phyloP scores from a whole-genome alignment of 2,113 vertebrate species.

The Aepyceros melampus region DNA sequence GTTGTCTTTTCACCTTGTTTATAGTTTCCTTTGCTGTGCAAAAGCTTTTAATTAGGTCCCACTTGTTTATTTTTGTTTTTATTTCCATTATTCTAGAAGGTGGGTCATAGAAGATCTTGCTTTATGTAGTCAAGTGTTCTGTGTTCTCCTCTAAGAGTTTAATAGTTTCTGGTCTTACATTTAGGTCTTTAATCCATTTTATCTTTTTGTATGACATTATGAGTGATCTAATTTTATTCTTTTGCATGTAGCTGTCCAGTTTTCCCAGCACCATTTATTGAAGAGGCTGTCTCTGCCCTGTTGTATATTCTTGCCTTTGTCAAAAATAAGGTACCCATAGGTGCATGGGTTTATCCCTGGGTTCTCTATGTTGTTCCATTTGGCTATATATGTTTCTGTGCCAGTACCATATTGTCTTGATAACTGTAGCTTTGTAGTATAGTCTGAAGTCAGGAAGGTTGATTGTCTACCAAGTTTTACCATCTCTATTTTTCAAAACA shows the following conservation, averaged over 20 bases:
- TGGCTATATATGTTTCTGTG: neutral
- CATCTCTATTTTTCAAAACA: neutral
- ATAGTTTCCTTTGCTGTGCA: neutral
- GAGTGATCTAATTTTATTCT: neutral
- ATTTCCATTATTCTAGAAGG: neutral
- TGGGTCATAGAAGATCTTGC: neutral
- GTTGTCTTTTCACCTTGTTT: neutral
- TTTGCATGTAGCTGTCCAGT: neutral
- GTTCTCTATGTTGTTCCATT: neutral
- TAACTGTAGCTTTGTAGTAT: neutral
- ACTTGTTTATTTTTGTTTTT: neutral
- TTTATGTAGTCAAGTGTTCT: neutral
- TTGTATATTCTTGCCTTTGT: neutral
- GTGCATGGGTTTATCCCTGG: neutral
- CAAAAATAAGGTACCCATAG: neutral
- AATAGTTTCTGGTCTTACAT: neutral
- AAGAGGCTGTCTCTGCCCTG: neutral
- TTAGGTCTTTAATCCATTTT: neutral
- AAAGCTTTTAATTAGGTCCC: neutral
- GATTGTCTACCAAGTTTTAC: neutral
- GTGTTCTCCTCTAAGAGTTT: neutral
- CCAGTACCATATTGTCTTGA: neutral
- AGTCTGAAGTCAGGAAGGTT: neutral
- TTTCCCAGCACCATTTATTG: neutral
- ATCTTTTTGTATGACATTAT: neutral